Evolutionary conservation across 2,888 invertebrate species (phyloP).

Genomic region (Noctua janthe): DNA sequence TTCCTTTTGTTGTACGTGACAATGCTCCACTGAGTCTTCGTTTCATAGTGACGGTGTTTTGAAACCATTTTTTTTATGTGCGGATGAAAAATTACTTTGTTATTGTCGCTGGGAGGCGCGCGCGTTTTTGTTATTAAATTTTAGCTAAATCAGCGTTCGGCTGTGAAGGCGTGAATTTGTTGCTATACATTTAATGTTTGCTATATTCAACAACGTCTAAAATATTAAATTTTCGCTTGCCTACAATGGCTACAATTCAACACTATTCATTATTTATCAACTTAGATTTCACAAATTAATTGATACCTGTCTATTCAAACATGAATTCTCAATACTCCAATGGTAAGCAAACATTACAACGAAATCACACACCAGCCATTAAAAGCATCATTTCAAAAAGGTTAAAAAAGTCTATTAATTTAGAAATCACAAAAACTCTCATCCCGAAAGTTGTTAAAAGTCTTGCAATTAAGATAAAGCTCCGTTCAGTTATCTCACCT

Average conservation of each 20-base stretch:
- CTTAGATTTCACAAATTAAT: not conserved
- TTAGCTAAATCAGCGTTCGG: slow-evolving; percentile 62
- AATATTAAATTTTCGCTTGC: not conserved
- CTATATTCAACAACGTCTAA: slow-evolving; percentile 7
- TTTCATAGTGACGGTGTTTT: slow-evolving; percentile 78
- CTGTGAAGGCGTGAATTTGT: slow-evolving; percentile 21
- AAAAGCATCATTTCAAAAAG: not conserved
- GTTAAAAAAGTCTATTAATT: slow-evolving; percentile 6
- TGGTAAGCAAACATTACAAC: not conserved
- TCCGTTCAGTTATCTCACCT: slow-evolving; percentile 64
- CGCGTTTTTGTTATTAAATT: slow-evolving; percentile 60
- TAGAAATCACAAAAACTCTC: slow-evolving; percentile 17
- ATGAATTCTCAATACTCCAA: too few relatives aligned
- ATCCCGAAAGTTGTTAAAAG: slow-evolving; percentile 49
- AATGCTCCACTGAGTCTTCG: slow-evolving; percentile 80
- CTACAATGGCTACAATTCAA: not conserved
- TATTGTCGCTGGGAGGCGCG: slow-evolving; percentile 68
- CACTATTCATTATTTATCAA: not conserved
- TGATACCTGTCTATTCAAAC: not conserved
- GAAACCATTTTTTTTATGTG: slow-evolving; percentile 75
- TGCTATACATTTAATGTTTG: not conserved
- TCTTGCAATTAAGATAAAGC: slow-evolving; percentile 64
- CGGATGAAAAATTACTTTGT: slow-evolving; percentile 84
- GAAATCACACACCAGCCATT: not conserved
- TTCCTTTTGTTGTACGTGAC: slow-evolving; percentile 81